phyloP scores from a whole-genome alignment of 2,797 vertebrate species.

The Ctenochaetus hawaiiensis region DNA sequence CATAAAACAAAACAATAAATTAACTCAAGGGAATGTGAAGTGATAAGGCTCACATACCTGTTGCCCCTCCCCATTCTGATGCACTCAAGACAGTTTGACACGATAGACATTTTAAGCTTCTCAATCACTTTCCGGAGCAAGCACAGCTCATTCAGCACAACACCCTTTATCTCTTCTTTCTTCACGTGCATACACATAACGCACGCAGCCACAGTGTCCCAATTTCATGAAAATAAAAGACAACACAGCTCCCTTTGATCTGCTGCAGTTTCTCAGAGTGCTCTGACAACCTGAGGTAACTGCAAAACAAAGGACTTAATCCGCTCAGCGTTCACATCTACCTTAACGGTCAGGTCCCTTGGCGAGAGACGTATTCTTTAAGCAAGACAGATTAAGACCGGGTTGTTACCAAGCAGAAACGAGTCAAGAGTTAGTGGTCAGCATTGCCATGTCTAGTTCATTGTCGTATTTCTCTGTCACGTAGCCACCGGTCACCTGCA shows the following conservation, averaged over 20 bases:
- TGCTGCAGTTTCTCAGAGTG: slow-evolving; percentile 6
- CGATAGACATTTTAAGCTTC: slow-evolving; percentile 75
- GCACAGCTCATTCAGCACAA: slow-evolving; percentile 48
- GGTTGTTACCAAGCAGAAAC: slow-evolving; percentile 36
- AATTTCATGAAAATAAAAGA: slow-evolving; percentile 28
- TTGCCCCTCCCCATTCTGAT: slow-evolving; percentile 64
- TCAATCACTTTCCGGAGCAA: slow-evolving; percentile 48
- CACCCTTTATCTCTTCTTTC: slow-evolving; percentile 45
- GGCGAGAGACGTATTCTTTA: slow-evolving; percentile 44
- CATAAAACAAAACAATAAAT: background rate
- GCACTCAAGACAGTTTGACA: slow-evolving; percentile 76
- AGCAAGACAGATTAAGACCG: slow-evolving; percentile 50
- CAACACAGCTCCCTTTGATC: slow-evolving; percentile 17
- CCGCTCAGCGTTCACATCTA: slow-evolving; percentile 60
- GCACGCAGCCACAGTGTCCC: slow-evolving; percentile 20
- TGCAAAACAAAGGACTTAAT: slow-evolving; percentile 74
- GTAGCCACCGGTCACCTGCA: slow-evolving; percentile 37
- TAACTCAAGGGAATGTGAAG: background rate
- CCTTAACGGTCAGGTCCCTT: slow-evolving; percentile 30
- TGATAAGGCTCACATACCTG: slow-evolving; percentile 64
- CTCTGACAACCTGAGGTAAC: slow-evolving; percentile 47
- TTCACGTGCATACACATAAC: slow-evolving; percentile 72
- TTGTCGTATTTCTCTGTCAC: slow-evolving; percentile 37
- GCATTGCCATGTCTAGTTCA: slow-evolving; percentile 19
- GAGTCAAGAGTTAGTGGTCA: slow-evolving; percentile 15